phyloP scores from a whole-genome alignment of 2,797 vertebrate species.

The Leptatherina wallacei region DNA sequence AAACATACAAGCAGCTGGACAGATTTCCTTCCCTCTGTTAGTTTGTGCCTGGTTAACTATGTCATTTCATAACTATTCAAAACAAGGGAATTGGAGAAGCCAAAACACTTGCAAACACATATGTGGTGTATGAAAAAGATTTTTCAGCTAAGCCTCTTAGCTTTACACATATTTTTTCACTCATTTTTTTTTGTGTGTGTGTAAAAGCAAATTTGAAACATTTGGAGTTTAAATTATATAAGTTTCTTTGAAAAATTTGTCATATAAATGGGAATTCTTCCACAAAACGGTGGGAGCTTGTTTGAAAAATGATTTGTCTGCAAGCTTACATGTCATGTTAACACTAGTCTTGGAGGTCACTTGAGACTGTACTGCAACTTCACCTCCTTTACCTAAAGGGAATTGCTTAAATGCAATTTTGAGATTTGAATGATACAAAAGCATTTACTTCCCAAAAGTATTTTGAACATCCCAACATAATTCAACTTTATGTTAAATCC shows the following conservation, averaged over 20 bases:
- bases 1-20: constrained; percentile 27
- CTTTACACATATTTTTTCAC: constrained; percentile 23
- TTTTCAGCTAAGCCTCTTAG: constrained; percentile 26
- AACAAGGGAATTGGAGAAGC: constrained; percentile 43
- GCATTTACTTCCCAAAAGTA: background rate
- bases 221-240: constrained; percentile 14
- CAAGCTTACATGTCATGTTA: background rate
- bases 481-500: background rate
- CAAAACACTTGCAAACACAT: constrained; percentile 32
- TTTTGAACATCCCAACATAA: background rate
- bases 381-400: background rate
- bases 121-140: constrained; percentile 21
- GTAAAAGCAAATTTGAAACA: constrained; percentile 10
- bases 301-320: background rate
- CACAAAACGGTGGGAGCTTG: too few species aligned
- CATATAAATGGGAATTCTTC: background rate
- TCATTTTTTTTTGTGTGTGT: constrained; percentile 6
- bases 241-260: background rate
- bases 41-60: constrained; percentile 20
- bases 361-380: background rate
- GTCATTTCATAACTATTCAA: constrained; percentile 41
- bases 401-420: background rate
- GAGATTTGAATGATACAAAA: background rate
- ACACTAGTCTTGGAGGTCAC: constrained; percentile 4
- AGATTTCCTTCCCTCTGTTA: constrained; percentile 25